phyloP scores from a whole-genome alignment of 2,113 vertebrate genomes.

The Hemiprocne comata region DNA sequence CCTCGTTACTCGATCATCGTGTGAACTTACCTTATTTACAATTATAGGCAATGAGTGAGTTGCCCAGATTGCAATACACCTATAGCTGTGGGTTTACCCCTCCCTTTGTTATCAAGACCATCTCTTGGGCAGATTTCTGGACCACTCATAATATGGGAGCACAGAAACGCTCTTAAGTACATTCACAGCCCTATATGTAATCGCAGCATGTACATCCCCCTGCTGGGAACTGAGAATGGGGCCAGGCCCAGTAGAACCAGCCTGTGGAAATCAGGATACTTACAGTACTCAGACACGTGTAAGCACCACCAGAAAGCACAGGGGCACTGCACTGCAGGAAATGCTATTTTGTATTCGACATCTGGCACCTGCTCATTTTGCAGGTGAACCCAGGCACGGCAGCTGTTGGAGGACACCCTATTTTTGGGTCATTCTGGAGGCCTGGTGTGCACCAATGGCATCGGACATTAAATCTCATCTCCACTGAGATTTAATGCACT shows the following conservation, averaged over 20 bases:
- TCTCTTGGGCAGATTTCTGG: not conserved
- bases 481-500: constrained; percentile 12
- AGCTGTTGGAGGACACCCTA: not conserved
- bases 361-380: not conserved
- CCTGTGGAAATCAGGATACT: not conserved
- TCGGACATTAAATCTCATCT: not conserved
- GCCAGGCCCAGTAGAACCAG: not conserved
- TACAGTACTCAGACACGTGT: not conserved
- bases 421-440: not conserved
- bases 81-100: constrained; percentile 13
- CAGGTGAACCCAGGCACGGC: not conserved
- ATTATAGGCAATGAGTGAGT: constrained; percentile 80
- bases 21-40: constrained; percentile 91
- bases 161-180: accelerated
- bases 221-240: not conserved
- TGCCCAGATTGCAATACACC: constrained; percentile 12
- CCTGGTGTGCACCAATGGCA: not conserved
- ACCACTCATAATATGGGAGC: not conserved
- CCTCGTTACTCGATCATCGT: constrained; percentile 87
- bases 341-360: not conserved
- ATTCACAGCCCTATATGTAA: accelerated
- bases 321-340: not conserved
- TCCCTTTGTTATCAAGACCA: not conserved
- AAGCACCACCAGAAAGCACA: not conserved
- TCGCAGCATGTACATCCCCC: accelerated